Percentiles rank a stretch among this genome's conserved stretches.
Evolutionary conservation across 2,113 vertebrate genomes (phyloP).

Genomic region (Chiloscyllium plagiosum): DNA sequence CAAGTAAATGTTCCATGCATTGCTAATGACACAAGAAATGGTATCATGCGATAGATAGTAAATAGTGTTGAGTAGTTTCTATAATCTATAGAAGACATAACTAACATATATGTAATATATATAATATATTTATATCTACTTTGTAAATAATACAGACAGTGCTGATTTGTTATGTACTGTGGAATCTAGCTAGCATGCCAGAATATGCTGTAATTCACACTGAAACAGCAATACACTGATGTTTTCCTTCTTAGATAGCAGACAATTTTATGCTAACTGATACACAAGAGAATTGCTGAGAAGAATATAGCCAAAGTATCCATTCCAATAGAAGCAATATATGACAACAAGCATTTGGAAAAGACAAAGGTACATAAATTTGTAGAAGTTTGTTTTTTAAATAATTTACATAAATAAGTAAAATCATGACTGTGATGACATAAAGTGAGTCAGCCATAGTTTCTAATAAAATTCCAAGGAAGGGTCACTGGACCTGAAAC

Average conservation of each 20-base stretch:
- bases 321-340: background rate
- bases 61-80: background rate
- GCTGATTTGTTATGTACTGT: background rate
- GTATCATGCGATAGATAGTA: background rate
- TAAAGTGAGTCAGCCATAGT: background rate
- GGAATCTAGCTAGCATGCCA: background rate
- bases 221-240: background rate
- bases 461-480: background rate
- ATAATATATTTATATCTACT: background rate
- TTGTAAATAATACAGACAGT: background rate
- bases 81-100: background rate
- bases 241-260: background rate
- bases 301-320: background rate
- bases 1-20: background rate
- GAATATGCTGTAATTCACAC: background rate
- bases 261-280: background rate
- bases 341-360: background rate
- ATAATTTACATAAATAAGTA: background rate
- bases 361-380: background rate
- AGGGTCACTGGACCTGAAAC: too few relatives aligned
- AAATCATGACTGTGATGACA: background rate
- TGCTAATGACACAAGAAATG: background rate
- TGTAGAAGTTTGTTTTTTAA: background rate
- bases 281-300: background rate
- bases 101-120: background rate